Percentiles rank a stretch among this genome's conserved stretches.
Conservation (phyloP, 1,140 invertebrate species). For the Musca vetustissima region DNA sequence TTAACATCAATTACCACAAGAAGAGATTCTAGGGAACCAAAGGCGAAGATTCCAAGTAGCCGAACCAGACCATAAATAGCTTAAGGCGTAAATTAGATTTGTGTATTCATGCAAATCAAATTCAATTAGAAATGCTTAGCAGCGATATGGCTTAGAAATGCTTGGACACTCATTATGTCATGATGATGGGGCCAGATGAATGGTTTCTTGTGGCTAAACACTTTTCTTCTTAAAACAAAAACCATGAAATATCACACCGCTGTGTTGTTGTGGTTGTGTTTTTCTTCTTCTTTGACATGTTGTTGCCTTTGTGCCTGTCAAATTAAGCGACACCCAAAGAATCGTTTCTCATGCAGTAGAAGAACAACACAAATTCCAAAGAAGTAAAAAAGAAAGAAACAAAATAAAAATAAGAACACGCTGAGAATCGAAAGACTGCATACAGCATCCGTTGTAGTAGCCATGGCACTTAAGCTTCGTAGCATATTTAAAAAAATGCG, state of each 20-base stretch:
- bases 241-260: no score
- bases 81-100: conserved; percentile 25
- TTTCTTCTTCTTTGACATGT: no score
- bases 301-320: conserved; percentile 57
- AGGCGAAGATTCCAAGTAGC: no score
- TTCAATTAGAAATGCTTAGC: conserved; percentile 13
- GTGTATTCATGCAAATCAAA: conserved; percentile 14
- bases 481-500: background rate
- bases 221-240: no score
- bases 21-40: conserved; percentile 4
- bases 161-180: background rate
- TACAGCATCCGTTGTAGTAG: background rate
- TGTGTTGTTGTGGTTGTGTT: conserved; percentile 32
- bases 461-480: background rate
- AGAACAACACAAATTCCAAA: conserved; percentile 15
- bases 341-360: conserved; percentile 52
- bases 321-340: conserved; percentile 57
- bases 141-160: no score
- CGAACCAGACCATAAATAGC: no score
- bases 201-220: no score
- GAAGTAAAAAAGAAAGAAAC: no score
- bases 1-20: conserved; percentile 25
- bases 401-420: no score
- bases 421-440: no score
- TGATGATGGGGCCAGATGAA: no score